phyloP scores from a whole-genome alignment of 2,113 vertebrate genomes.

The Sorex araneus region DNA sequence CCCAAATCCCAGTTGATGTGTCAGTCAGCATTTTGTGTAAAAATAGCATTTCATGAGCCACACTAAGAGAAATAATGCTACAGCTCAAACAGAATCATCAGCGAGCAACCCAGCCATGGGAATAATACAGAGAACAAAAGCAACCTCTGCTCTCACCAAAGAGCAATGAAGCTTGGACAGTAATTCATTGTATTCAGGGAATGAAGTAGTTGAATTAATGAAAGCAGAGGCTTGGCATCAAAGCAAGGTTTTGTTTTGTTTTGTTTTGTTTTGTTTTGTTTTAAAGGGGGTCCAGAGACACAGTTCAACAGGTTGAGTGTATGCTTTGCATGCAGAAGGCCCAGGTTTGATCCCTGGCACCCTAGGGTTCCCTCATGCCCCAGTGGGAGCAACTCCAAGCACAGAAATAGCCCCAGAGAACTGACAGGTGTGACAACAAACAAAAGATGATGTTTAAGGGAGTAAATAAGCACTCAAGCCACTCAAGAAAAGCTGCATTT shows the following conservation, averaged over 20 bases:
- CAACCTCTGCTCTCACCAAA: neutral
- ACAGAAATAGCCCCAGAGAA: no score
- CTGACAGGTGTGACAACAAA: no score
- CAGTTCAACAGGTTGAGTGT: no score
- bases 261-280: no score
- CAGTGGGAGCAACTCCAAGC: no score
- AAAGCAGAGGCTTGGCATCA: neutral
- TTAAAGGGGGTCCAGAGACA: no score
- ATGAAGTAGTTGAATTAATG: neutral
- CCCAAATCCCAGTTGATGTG: neutral
- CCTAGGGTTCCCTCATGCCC: no score
- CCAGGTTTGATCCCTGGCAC: no score
- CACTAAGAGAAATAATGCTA: no score
- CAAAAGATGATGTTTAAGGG: no score
- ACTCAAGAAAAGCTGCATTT: slow-evolving; percentile 44
- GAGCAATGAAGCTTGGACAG: neutral
- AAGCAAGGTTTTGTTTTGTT: no score
- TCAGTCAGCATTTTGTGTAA: slow-evolving; percentile 31
- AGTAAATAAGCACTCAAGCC: neutral
- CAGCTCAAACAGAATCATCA: slow-evolving; percentile 21
- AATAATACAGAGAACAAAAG: neutral
- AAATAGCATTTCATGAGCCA: neutral
- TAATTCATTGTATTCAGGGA: neutral
- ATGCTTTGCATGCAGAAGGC: no score
- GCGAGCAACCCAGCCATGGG: neutral